Evolutionary conservation across 2,113 vertebrate genomes (phyloP).

Genomic region (Lamprotornis superbus): DNA sequence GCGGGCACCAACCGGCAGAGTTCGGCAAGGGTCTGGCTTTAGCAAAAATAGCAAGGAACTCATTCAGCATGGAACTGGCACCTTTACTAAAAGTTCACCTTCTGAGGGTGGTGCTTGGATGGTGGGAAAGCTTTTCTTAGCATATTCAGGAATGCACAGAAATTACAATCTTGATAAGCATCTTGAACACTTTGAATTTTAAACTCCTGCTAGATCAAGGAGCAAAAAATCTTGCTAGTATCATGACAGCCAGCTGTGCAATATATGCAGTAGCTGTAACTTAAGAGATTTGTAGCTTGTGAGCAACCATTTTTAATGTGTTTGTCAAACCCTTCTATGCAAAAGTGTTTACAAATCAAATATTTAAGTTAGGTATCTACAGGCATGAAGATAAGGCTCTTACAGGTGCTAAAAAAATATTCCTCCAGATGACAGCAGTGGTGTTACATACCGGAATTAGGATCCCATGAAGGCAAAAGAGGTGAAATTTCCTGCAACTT

Average conservation of each 20-base stretch:
- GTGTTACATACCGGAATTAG: neutral
- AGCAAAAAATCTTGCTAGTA: neutral
- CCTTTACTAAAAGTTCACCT: neutral
- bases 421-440: neutral
- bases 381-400: neutral
- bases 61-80: neutral
- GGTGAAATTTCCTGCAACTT: neutral
- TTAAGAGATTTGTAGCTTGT: neutral
- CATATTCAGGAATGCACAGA: neutral
- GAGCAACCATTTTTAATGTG: neutral
- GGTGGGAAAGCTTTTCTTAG: neutral
- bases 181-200: neutral
- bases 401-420: neutral
- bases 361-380: neutral
- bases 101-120: neutral
- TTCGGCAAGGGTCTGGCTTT: slow-evolving; percentile 20
- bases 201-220: neutral
- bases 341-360: neutral
- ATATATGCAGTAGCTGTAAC: neutral
- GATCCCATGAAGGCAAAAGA: neutral
- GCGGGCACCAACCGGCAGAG: slow-evolving; percentile 5
- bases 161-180: neutral
- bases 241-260: neutral
- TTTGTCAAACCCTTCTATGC: neutral
- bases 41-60: neutral